Evolutionary conservation across 2,113 vertebrate species (phyloP), one percentile per base, ranked within the genome.

Genomic region (Tachysurus fulvidraco): DNA sequence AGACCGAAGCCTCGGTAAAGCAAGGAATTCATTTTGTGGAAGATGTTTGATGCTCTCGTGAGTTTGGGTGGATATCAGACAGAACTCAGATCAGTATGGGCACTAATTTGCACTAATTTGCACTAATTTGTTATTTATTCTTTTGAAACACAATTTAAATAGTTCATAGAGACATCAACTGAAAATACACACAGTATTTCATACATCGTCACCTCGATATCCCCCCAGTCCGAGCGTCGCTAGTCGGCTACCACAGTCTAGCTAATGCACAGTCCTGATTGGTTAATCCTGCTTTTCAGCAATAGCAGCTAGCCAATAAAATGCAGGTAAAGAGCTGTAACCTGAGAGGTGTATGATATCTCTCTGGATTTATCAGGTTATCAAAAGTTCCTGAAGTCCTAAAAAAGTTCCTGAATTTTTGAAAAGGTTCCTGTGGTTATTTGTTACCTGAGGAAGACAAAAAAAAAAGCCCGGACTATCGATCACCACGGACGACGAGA

Each of bases 401-500:
- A 41, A 73, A 73, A 25, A 16, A 46, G 46, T 10, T 71, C 36
- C 36, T 71, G 36, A 14, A 50, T 77, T 77, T n/a, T 25, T 30
- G n/a, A 78, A 55, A 62, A 82, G 41, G 44, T 50, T 64, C 25
- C 41, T 19, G 73, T n/a, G 73, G 23, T 50, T 52, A 76, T 12
- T 12, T 52, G 44, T 52, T n/a, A 14, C 52, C 46, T 28, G 13
- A 64, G 25, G 1, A 12, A 50, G 11, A 62, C 57, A 81, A 13
- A 81, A 30, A 28, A 52, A 46, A 28, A 52, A 46, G 13, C 25
- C 28, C 41, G 5, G 19, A 62, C 62, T 86, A 93, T 94, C 90
- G 92, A 93, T 93, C 91, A 91, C 87, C 30, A 21, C 36, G 30
- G 78, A 80, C 73, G 87, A 88, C 87, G 76, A 62, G 46, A 52